Percentiles rank a stretch among this genome's conserved stretches.
Evolutionary conservation across 2,113 vertebrate genomes (phyloP).

Genomic region (Rhea pennata): DNA sequence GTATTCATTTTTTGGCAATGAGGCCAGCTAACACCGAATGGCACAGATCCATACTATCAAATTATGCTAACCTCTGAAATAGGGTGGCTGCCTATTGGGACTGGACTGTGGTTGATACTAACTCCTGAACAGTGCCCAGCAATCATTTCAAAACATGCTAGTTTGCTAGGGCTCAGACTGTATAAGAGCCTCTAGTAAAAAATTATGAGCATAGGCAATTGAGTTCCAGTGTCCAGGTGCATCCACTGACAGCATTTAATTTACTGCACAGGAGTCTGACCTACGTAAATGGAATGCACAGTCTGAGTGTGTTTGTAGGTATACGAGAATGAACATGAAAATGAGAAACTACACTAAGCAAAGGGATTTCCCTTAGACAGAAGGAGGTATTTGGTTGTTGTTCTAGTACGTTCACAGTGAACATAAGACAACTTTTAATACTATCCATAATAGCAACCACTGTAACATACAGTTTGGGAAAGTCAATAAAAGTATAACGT

Average conservation of each 20-base stretch:
- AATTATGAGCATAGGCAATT: not conserved
- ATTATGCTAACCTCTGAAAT: fast-evolving
- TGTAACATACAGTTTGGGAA: not conserved
- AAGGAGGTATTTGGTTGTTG: not conserved
- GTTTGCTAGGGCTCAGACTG: not conserved
- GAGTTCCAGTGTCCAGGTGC: fast-evolving
- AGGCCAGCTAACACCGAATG: not conserved
- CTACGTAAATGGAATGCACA: fast-evolving
- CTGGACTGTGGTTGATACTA: not conserved
- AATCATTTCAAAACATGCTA: not conserved
- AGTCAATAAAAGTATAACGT: not conserved
- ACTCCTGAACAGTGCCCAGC: not conserved
- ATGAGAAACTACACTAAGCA: not conserved
- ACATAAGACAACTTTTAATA: not conserved
- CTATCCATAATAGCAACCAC: not conserved
- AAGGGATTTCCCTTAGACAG: not conserved
- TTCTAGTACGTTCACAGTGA: not conserved
- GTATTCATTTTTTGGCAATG: not conserved
- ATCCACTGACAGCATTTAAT: fast-evolving
- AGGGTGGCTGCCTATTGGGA: not conserved
- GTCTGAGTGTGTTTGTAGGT: not conserved
- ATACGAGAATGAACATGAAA: not conserved
- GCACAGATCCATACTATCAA: not conserved
- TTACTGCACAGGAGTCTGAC: no score
- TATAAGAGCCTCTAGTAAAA: not conserved